Evolutionary conservation across 2,888 invertebrate species (phyloP).

Genomic region (Caenorhabditis sp.): DNA sequence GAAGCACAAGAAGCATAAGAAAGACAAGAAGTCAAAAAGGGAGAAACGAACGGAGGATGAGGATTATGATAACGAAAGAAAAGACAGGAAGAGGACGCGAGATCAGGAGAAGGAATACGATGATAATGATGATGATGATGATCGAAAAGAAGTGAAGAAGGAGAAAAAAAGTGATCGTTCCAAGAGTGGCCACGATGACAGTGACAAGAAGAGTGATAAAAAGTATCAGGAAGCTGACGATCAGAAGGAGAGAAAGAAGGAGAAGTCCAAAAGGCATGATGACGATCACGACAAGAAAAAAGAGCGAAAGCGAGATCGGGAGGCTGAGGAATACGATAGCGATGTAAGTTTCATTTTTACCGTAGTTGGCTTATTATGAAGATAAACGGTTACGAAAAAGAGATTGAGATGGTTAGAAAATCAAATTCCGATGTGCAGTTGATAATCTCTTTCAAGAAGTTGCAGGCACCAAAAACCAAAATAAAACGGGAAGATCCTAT

Average conservation of each 20-base stretch:
- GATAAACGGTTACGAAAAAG: too few relatives aligned
- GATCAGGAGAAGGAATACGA: constrained; percentile 14
- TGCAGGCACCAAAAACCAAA: constrained; percentile 42
- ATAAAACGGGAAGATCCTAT: constrained; percentile 27
- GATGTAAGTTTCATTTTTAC: constrained; percentile 45
- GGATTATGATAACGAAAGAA: constrained; percentile 13
- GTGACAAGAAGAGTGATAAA: background rate
- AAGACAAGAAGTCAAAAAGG: constrained; percentile 46
- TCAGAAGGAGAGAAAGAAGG: constrained; percentile 23
- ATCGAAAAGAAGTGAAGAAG: constrained; percentile 31
- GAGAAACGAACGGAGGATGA: constrained; percentile 23
- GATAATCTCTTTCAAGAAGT: constrained; percentile 8
- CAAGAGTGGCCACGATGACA: background rate
- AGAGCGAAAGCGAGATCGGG: constrained; percentile 35
- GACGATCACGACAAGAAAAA: constrained; percentile 22
- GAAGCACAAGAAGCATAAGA: constrained; percentile 55
- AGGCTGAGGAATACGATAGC: constrained; percentile 32
- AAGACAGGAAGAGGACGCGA: constrained; percentile 8
- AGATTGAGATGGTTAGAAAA: too few relatives aligned
- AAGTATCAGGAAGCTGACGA: constrained; percentile 21
- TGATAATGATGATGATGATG: constrained; percentile 18
- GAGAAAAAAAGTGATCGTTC: constrained; percentile 18
- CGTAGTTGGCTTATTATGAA: too few relatives aligned
- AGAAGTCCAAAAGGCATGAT: background rate
- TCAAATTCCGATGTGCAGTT: too few relatives aligned